Conservation (phyloP, 2,797 vertebrate species). For the Phoxinus dragarum region DNA sequence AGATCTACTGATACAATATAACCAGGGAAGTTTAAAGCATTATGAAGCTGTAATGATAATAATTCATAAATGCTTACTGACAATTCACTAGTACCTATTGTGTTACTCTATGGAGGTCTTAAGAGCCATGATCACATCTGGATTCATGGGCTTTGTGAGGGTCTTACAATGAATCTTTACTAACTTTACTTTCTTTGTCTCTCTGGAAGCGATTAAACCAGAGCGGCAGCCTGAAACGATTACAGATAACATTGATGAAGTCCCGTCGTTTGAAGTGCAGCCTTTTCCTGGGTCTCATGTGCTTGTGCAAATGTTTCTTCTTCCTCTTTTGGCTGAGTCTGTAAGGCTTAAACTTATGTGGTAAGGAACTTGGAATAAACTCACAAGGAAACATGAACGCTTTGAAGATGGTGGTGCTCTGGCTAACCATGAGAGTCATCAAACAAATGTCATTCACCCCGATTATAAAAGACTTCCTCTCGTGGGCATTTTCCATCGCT, state of each 20-base stretch:
- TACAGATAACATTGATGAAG: constrained; percentile 89
- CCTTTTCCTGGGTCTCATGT: constrained; percentile 49
- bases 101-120: neutral
- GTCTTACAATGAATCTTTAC: constrained; percentile 25
- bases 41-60: constrained; percentile 16
- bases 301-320: constrained; percentile 74
- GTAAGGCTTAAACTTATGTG: constrained; percentile 73
- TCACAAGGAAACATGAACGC: constrained; percentile 69
- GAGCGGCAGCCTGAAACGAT: constrained; percentile 84
- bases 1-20: constrained; percentile 1
- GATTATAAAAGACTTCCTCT: constrained; percentile 70
- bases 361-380: constrained; percentile 76
- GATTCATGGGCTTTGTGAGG: constrained; percentile 25
- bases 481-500: constrained; percentile 57
- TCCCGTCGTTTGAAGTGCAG: constrained; percentile 85
- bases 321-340: constrained; percentile 73
- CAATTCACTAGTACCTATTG: constrained; percentile 28
- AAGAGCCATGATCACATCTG: constrained; percentile 28
- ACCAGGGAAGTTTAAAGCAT: neutral
- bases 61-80: constrained; percentile 20
- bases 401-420: constrained; percentile 82
- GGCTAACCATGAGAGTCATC: constrained; percentile 73
- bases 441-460: constrained; percentile 68
- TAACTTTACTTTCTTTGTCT: constrained; percentile 54
- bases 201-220: constrained; percentile 87